Evolutionary conservation across 2,797 vertebrate species (phyloP).

Genomic region (Anguilla obscura): DNA sequence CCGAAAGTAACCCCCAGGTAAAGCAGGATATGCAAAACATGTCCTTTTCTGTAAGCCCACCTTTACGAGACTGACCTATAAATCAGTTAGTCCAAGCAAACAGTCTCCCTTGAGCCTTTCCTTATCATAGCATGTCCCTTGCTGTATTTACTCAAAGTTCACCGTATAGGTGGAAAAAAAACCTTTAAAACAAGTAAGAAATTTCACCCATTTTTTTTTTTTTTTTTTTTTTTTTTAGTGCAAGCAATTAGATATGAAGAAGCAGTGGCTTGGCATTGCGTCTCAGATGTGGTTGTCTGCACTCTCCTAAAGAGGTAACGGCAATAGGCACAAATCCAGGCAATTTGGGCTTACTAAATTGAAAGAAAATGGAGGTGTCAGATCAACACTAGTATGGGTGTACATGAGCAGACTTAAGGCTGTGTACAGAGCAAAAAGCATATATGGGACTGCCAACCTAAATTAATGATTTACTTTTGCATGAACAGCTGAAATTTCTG

Average conservation of each 20-base stretch:
- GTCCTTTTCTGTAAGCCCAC: not conserved
- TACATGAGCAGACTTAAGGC: not conserved
- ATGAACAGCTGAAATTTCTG: not conserved
- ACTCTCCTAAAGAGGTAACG: not conserved
- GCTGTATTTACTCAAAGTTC: not conserved
- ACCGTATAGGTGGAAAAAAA: not conserved
- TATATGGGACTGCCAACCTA: not conserved
- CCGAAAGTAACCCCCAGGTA: not conserved
- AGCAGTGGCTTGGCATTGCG: not conserved
- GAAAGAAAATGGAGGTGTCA: not conserved
- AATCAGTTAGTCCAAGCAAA: not conserved
- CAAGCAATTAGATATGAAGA: not conserved
- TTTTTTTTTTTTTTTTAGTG: not conserved
- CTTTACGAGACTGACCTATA: not conserved
- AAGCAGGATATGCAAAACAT: not conserved
- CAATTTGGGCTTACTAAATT: not conserved
- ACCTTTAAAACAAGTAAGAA: not conserved
- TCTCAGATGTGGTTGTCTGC: not conserved
- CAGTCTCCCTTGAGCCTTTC: not conserved
- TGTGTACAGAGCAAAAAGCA: not conserved
- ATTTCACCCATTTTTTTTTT: not conserved
- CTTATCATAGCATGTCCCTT: not conserved
- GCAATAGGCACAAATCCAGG: not conserved
- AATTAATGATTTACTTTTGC: not conserved
- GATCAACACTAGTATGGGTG: not conserved